Evolutionary conservation across 2,888 invertebrate genomes (phyloP).

Genomic region (Amaurobius ferox): DNA sequence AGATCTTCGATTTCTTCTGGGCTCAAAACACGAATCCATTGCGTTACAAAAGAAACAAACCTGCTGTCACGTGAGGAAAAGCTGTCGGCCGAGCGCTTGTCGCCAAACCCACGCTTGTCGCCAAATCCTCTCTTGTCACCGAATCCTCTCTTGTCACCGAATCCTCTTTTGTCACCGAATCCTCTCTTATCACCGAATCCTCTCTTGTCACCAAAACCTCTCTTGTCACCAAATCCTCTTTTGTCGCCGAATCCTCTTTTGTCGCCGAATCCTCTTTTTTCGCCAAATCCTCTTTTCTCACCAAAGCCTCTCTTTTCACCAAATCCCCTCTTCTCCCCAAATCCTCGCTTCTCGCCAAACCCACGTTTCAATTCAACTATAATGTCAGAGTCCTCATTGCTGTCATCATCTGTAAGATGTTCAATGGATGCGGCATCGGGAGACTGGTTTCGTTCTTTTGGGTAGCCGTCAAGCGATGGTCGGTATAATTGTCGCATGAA

Average conservation of each 20-base stretch:
- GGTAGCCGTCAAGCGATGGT: not conserved
- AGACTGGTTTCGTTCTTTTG: not conserved
- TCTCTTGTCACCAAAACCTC: slow-evolving; percentile 31
- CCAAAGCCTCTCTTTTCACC: slow-evolving; percentile 65
- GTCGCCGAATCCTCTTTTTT: slow-evolving; percentile 48
- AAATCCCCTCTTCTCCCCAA: slow-evolving; percentile 62
- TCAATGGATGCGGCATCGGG: not conserved
- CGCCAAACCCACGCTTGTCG: slow-evolving; percentile 48
- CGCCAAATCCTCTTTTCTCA: slow-evolving; percentile 57
- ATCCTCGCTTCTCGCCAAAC: slow-evolving; percentile 46
- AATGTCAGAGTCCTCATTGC: not conserved
- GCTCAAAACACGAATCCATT: slow-evolving; percentile 45
- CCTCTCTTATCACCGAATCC: slow-evolving; percentile 63
- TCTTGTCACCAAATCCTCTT: slow-evolving; percentile 51
- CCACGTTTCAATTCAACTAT: not conserved
- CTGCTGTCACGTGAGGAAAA: not conserved
- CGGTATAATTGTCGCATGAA: not conserved
- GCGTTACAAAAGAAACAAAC: slow-evolving; percentile 43
- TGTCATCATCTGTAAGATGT: slow-evolving; percentile 9
- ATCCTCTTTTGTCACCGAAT: slow-evolving; percentile 64
- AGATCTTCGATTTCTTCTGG: slow-evolving; percentile 31
- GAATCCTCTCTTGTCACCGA: slow-evolving; percentile 55
- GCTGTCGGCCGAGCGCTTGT: slow-evolving; percentile 19
- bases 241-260: slow-evolving; percentile 57
- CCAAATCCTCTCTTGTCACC: slow-evolving; percentile 63